Conservation (phyloP, 2,113 vertebrate genomes). For the Larimichthys polyactis region DNA sequence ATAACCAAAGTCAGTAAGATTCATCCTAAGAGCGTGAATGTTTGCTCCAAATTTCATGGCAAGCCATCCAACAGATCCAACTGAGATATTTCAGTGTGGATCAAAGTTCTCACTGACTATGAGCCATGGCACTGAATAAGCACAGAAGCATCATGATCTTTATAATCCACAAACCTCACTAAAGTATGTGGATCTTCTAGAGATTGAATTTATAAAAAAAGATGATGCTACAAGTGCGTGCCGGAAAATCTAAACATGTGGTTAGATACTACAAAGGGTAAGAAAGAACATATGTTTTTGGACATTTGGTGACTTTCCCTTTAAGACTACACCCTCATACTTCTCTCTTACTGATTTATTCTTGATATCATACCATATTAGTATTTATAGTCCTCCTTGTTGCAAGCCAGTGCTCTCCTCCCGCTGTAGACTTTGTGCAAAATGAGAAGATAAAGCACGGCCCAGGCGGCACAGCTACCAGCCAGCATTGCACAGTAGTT, state of each 20-base stretch:
- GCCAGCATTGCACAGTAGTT: constrained; percentile 69
- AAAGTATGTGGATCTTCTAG: background rate
- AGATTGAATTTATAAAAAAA: background rate
- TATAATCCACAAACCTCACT: background rate
- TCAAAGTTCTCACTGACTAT: background rate
- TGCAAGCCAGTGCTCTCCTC: background rate
- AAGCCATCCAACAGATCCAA: background rate
- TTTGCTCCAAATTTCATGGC: background rate
- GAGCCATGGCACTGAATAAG: background rate
- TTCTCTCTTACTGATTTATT: background rate
- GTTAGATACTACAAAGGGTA: background rate
- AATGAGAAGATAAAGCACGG: constrained; percentile 6
- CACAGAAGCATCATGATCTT: background rate
- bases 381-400: background rate
- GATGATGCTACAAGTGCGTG: background rate
- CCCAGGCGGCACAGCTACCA: background rate
- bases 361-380: constrained; percentile 1
- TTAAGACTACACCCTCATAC: background rate
- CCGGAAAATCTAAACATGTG: background rate
- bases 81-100: background rate
- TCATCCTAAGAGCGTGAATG: background rate
- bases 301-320: background rate
- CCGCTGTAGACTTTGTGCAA: constrained; percentile 11
- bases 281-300: background rate
- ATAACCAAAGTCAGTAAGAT: background rate